These are phyloP conservation scores for Urocyon cinereoargenteus DNA, from an alignment of 2,797 vertebrate species.

Conservation along the genomic window DNA sequence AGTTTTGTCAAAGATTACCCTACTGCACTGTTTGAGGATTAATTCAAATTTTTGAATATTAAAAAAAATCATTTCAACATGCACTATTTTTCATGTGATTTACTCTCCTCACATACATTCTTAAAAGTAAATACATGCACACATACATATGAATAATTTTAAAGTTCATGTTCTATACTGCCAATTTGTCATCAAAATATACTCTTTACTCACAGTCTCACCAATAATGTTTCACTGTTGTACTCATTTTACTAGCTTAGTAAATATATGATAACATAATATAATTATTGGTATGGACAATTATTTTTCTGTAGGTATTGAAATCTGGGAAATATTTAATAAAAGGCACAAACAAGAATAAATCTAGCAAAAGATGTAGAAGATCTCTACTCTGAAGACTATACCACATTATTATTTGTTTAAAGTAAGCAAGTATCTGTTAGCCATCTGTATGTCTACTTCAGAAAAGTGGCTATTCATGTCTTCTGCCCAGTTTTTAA, in stretches of 20 bases:
- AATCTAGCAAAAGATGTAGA: background rate
- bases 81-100: background rate
- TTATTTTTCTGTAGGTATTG: background rate
- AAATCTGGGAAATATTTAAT: conserved; percentile 22
- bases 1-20: background rate
- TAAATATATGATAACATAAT: background rate
- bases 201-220: background rate
- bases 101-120: background rate
- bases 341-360: background rate
- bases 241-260: background rate
- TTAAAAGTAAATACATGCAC: background rate
- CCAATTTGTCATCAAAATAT: background rate
- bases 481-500: background rate
- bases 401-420: background rate
- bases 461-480: background rate
- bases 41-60: background rate
- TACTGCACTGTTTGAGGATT: background rate
- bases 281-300: background rate
- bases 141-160: background rate
- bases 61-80: conserved; percentile 6
- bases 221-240: background rate
- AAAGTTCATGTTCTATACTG: background rate
- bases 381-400: background rate
- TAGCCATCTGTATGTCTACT: background rate
- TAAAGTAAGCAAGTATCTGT: background rate